Evolutionary conservation across 1,140 invertebrate genomes (phyloP).

Genomic region (Grapholita molesta): DNA sequence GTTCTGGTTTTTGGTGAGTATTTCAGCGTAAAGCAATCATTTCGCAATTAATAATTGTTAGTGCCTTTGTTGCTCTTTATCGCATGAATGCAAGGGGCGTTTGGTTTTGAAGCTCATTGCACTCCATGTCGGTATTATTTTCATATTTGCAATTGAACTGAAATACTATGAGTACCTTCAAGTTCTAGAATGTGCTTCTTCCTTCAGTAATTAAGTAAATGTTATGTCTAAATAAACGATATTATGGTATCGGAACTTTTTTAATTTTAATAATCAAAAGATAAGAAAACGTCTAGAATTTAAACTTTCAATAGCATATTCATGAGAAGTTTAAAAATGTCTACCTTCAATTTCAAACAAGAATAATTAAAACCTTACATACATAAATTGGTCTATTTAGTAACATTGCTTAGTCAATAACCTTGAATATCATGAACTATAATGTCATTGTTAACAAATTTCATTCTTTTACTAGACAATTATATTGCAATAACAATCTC

Average conservation of each 20-base stretch:
- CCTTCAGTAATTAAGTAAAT: neutral
- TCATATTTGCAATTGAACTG: constrained; percentile 20
- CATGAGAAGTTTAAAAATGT: neutral
- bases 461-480: no score
- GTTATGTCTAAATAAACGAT: neutral
- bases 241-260: neutral
- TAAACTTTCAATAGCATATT: neutral
- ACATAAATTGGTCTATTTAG: neutral
- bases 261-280: neutral
- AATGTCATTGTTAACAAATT: neutral
- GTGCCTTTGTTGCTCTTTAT: constrained; percentile 62
- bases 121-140: constrained; percentile 25
- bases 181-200: neutral
- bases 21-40: constrained; percentile 31
- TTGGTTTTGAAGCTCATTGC: constrained; percentile 10
- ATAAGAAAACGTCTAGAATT: neutral
- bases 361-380: neutral
- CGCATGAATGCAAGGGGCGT: constrained; percentile 33
- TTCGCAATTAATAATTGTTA: constrained; percentile 26
- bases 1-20: constrained; percentile 54
- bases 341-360: neutral
- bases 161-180: neutral
- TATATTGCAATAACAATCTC: no score
- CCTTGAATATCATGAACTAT: neutral
- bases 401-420: neutral